Base-by-base conservation (phyloP, 2,888 invertebrate genomes). In the Philonicus albiceps region DNA sequence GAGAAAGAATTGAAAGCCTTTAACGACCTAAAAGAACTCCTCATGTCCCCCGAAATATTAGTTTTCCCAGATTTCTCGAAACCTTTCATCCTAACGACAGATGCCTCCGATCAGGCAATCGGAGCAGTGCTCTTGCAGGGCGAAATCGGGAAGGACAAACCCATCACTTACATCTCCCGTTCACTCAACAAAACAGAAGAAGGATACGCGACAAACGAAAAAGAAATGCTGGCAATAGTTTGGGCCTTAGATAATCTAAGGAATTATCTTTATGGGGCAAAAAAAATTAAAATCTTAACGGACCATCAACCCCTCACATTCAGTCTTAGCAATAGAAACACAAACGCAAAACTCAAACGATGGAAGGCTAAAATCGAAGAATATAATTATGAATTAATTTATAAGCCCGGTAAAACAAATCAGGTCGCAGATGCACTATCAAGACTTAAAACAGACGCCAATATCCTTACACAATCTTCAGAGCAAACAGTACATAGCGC, bases 1-100 rank as follows among this genome's bases (percentile, higher is more conserved):
- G 40, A 43, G 16, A 43, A 43, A 11, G 40, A 43, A 43, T 11
- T 43, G 2, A 43, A 43, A 4, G 40, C 40, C 11, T 43, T 43
- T 7, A 75, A 88, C 27, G 64, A 88, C 4, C 30, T 89, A 11
- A 89, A 88, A 40, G 87, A 87, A 75, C 78, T 87, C 22, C 74
- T 88, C 7, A 86, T 83, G 2, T 88, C 88, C 0, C 43, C 88
- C 0, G 88, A 89, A 49, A 83, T 87, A 22, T 53, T 88, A 34
- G 74, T 86, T 13, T 88, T 87, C 78, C 88, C 88, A 16, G 86
- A 88, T 72, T 88, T 88, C 55, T 40, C 73, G 16, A 87, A 87
- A 19, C 72, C 84, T 6, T 88, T 88, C 43, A 86, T 72, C 16
- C 40, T 86, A 16, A 87, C 86, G 31, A 85, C 86, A 0, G 86